Base-by-base conservation (phyloP, 2,888 invertebrate genomes). In the Ypsolopha scabrella region DNA sequence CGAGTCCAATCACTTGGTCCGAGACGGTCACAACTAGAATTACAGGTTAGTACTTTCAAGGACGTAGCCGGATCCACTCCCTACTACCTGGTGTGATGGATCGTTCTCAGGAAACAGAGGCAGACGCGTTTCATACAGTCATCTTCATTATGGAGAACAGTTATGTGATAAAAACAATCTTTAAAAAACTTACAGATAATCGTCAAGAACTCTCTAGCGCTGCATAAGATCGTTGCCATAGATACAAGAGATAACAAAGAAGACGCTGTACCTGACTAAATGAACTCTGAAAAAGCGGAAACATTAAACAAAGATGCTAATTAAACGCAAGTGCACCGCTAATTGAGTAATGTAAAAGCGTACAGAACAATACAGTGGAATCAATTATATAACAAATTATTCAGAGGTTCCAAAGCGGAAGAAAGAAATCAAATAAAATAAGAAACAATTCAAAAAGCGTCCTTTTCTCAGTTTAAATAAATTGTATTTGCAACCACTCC, bases 301-400 rank as follows among this genome's bases (percentile, higher is more conserved):
- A 48, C 37, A 36, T 50, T 46, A 38, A 48, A 46, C 35, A 53
- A 41, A 51, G 51, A 46, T 47, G 53, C 55, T 48, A 57, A 59
- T 60, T 60, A 58, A 55, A 46, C 50, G 53, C 48, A 51, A 57
- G 51, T 57, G 54, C 51, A 46, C 49, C 51, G 54, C 57, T 58
- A 63, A 61, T 60, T 62, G 55, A 59, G 54, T 54, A 51, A 54
- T 38, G 48, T 8, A 11, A 11, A 6, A 2, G 10, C 24, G 8
- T 34, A 46, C 34, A 9, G 4, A 33, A 10, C 8, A 7, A 10
- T 14, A 46, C 33, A 46, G 8, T 14, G 34, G 8, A 33, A 6
- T 43, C 43, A 9, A 7, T 41, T 38, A 10, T 38, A 3, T 2
- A 38, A 38, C 38, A 10, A 38, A 38, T 10, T n/a, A 38, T 38